These are phyloP conservation scores for Bucco capensis DNA, from an alignment of 2,113 vertebrate species.

Conservation along the genomic window DNA sequence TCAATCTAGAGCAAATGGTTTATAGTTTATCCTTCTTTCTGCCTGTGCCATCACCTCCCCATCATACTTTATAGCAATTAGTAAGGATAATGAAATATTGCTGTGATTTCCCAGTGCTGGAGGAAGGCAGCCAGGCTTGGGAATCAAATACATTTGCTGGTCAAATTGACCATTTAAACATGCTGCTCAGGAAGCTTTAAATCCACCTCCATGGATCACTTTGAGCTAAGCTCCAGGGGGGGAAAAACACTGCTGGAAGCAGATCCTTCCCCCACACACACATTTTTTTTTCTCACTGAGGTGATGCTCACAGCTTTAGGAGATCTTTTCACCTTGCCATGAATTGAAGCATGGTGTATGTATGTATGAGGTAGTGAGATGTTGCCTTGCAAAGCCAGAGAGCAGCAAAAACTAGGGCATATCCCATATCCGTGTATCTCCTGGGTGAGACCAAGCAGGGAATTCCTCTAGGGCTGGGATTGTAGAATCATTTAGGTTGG, in stretches of 20 bases:
- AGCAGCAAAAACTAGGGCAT: background rate
- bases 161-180: constrained; percentile 24
- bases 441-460: background rate
- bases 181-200: constrained; percentile 41
- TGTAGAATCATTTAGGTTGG: background rate
- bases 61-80: constrained; percentile 44
- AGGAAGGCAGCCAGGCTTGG: background rate
- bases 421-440: background rate
- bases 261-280: background rate
- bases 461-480: accelerated
- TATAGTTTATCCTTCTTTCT: background rate
- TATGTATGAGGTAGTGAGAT: background rate
- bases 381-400: background rate
- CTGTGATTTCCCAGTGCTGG: background rate
- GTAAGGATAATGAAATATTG: constrained; percentile 49
- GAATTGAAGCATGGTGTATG: accelerated
- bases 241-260: background rate
- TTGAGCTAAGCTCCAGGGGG: background rate
- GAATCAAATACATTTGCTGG: constrained; percentile 23
- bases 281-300: background rate
- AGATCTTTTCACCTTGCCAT: accelerated
- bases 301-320: background rate
- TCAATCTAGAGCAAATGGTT: background rate
- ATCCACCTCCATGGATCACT: background rate
- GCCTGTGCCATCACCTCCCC: background rate